Evolutionary conservation across 2,888 invertebrate species (phyloP).

Genomic region (Cremastinae sp.): DNA sequence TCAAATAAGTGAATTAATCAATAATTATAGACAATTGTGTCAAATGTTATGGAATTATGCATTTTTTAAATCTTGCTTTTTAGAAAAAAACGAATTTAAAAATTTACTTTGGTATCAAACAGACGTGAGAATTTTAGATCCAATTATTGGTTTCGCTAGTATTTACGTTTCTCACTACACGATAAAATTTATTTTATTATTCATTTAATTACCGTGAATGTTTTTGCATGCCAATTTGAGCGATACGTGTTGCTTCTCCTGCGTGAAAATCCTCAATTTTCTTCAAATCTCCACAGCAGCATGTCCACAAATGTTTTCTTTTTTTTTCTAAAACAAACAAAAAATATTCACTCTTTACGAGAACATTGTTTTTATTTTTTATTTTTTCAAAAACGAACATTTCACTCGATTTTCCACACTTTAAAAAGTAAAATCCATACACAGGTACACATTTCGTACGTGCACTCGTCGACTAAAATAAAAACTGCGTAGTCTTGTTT

Average conservation of each 20-base stretch:
- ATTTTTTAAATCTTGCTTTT: too few species aligned
- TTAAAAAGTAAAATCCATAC: slow-evolving; percentile 4
- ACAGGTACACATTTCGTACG: slow-evolving; percentile 16
- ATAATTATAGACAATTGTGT: too few species aligned
- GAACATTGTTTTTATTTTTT: not conserved
- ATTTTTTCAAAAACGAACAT: not conserved
- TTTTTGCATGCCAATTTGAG: slow-evolving; percentile 36
- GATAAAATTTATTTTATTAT: not conserved
- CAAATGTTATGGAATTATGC: too few species aligned
- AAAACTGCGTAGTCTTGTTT: slow-evolving; percentile 51
- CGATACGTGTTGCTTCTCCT: slow-evolving; percentile 37
- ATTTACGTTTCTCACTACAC: not conserved
- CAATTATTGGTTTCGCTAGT: too few species aligned
- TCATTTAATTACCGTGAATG: slow-evolving; percentile 46
- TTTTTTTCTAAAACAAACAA: slow-evolving; percentile 17
- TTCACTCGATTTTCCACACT: not conserved
- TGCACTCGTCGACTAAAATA: not conserved
- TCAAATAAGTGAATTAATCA: too few species aligned
- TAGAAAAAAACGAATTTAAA: too few species aligned
- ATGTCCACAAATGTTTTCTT: slow-evolving; percentile 4
- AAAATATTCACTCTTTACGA: slow-evolving; percentile 13
- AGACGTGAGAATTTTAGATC: too few species aligned
- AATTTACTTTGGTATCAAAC: too few species aligned
- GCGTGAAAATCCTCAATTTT: slow-evolving; percentile 4
- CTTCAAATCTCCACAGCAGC: not conserved